A percentile compares a stretch with the other conserved stretches of the same genome.
These are phyloP conservation scores for Siniperca knerii DNA, from an alignment of 2,113 vertebrate species.

Conservation along the genomic window DNA sequence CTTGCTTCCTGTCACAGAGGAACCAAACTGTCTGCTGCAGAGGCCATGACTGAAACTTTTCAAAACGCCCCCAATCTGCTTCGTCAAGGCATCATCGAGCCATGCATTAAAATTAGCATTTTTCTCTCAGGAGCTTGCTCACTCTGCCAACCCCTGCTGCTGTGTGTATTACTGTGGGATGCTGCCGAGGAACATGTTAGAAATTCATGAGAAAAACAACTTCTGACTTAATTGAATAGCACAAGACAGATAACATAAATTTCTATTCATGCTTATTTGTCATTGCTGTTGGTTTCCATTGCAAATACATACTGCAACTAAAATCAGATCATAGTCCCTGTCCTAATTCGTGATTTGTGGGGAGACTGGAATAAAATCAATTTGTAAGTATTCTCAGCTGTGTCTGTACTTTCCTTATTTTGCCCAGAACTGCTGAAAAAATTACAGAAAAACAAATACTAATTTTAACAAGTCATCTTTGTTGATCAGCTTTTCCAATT, in stretches of 20 bases:
- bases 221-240: conserved; percentile 18
- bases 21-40: conserved; percentile 5
- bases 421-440: background rate
- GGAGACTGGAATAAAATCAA: background rate
- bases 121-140: conserved; percentile 21
- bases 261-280: conserved; percentile 12
- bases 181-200: background rate
- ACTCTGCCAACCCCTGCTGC: conserved; percentile 4
- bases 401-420: background rate
- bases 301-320: background rate
- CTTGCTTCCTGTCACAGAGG: background rate
- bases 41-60: conserved; percentile 5
- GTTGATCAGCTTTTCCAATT: background rate
- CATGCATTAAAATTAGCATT: conserved; percentile 29
- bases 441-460: background rate
- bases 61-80: conserved; percentile 19
- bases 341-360: background rate
- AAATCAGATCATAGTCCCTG: background rate
- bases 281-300: background rate
- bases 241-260: background rate
- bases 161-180: conserved; percentile 1
- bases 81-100: conserved; percentile 22
- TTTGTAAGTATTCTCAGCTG: background rate
- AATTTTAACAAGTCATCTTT: background rate
- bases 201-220: conserved; percentile 48